A percentile compares a stretch with the other conserved stretches of the same genome.
phyloP scores from a whole-genome alignment of 2,888 invertebrate species.

The Drosophila melanosoma region DNA sequence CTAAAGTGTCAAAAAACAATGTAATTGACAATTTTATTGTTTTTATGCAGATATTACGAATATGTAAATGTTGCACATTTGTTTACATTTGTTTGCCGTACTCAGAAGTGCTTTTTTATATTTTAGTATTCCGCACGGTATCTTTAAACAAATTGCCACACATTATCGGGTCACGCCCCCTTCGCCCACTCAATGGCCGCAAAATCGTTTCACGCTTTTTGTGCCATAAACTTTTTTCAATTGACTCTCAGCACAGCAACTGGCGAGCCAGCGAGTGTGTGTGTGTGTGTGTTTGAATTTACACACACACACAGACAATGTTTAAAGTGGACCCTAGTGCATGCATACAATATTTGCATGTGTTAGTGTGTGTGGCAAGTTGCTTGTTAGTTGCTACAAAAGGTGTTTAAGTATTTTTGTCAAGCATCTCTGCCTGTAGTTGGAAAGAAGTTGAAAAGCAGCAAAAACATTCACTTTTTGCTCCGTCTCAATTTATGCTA shows the following conservation, averaged over 20 bases:
- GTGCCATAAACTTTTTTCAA: constrained; percentile 71
- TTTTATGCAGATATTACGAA: constrained; percentile 26
- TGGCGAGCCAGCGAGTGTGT: constrained; percentile 47
- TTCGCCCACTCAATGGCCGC: constrained; percentile 22
- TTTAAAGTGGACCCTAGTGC: constrained; percentile 66
- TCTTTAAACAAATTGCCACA: constrained; percentile 68
- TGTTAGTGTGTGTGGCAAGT: constrained; percentile 25
- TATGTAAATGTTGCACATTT: constrained; percentile 20
- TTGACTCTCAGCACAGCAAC: constrained; percentile 64
- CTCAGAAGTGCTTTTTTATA: not conserved
- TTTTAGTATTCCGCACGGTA: constrained; percentile 48
- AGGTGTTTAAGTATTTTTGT: constrained; percentile 56
- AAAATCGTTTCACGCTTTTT: constrained; percentile 37
- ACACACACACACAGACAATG: constrained; percentile 18
- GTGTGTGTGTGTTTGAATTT: constrained; percentile 43
- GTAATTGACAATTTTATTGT: not conserved
- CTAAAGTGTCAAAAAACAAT: not conserved
- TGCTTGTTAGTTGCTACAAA: constrained; percentile 54
- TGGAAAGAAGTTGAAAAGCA: constrained; percentile 11
- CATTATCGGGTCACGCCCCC: constrained; percentile 45
- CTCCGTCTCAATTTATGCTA: constrained; percentile 11
- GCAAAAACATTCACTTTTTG: not conserved
- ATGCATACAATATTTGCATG: constrained; percentile 34
- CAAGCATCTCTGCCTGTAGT: constrained; percentile 39
- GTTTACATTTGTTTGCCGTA: constrained; percentile 7